Evolutionary conservation across 2,797 vertebrate genomes (phyloP).

Genomic region (Varecia variegata): DNA sequence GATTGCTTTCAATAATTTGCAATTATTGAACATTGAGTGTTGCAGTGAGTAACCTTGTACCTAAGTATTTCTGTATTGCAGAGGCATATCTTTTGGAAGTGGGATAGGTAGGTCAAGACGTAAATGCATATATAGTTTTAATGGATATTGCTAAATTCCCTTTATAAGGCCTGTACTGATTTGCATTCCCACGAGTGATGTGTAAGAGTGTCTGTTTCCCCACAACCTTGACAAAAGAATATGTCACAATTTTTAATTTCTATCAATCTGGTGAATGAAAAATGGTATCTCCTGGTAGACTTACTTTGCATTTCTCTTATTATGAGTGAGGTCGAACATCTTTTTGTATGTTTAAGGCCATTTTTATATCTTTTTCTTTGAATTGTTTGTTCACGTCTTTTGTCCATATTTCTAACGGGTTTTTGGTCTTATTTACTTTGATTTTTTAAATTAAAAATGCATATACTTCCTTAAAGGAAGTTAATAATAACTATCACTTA

Average conservation of each 20-base stretch:
- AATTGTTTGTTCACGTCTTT: background rate
- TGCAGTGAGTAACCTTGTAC: background rate
- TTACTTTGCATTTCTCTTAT: background rate
- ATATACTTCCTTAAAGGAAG: too few species aligned
- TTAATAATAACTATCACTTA: background rate
- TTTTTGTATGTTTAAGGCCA: background rate
- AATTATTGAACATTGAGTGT: too few species aligned
- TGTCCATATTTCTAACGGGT: background rate
- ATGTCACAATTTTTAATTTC: background rate
- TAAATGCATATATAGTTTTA: background rate
- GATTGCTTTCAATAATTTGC: background rate
- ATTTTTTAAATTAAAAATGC: background rate
- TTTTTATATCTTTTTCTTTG: background rate
- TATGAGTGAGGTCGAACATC: background rate
- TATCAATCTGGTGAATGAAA: background rate
- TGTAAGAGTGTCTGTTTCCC: background rate
- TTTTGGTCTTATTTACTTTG: background rate
- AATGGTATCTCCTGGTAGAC: background rate
- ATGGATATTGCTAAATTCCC: background rate
- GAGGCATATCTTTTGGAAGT: background rate
- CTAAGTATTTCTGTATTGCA: background rate
- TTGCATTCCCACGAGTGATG: background rate
- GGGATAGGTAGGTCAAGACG: background rate
- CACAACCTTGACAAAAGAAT: background rate
- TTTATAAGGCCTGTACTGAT: background rate